Percentiles rank a stretch among this genome's conserved stretches.
phyloP scores from a whole-genome alignment of 2,888 invertebrate genomes.

The Cyclophora albipunctata region DNA sequence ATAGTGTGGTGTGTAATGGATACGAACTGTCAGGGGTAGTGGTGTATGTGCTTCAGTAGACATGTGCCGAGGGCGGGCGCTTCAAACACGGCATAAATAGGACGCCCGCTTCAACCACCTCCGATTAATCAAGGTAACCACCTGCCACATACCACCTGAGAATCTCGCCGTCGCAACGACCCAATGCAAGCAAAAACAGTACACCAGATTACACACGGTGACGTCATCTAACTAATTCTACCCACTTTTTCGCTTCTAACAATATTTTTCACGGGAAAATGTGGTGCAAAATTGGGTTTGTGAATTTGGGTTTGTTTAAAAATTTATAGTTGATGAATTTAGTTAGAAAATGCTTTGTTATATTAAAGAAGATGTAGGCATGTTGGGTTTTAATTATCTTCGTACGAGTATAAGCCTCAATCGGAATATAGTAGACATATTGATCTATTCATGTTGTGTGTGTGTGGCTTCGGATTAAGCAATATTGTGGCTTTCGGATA shows the following conservation, averaged over 20 bases:
- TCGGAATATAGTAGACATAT: too few relatives aligned
- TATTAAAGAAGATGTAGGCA: too few relatives aligned
- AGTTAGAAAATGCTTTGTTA: too few relatives aligned
- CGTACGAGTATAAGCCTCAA: too few relatives aligned
- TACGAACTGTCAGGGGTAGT: too few relatives aligned
- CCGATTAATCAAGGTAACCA: constrained; percentile 61
- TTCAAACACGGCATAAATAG: constrained; percentile 58
- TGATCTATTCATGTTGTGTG: constrained; percentile 1
- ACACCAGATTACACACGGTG: constrained; percentile 33
- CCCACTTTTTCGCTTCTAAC: constrained; percentile 12
- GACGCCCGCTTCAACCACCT: constrained; percentile 28
- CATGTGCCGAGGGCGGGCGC: constrained; percentile 37
- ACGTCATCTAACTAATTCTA: constrained; percentile 33
- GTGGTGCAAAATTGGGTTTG: constrained; percentile 1
- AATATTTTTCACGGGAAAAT: constrained; percentile 13
- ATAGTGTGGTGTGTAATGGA: too few relatives aligned
- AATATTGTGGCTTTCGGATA: constrained; percentile 15
- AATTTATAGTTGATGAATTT: too few relatives aligned
- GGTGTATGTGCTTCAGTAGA: constrained; percentile 28
- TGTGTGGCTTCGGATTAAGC: constrained; percentile 12
- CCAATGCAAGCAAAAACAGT: constrained; percentile 44
- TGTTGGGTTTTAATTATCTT: too few relatives aligned
- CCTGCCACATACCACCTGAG: constrained; percentile 45
- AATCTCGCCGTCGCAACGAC: constrained; percentile 18
- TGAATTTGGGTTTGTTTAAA: background rate